phyloP scores from a whole-genome alignment of 2,797 vertebrate genomes.

The Centropyge bicolor region DNA sequence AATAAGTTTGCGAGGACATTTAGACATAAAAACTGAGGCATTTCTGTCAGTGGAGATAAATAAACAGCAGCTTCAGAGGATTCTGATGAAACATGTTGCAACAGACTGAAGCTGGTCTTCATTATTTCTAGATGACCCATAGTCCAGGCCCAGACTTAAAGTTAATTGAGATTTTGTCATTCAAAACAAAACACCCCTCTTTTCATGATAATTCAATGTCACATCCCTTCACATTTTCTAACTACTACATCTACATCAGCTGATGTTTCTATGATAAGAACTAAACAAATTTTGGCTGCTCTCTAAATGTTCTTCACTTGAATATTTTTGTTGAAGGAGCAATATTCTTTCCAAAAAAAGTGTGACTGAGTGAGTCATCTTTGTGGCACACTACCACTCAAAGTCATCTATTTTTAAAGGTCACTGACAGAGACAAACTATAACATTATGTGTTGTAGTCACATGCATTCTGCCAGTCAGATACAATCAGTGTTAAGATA shows the following conservation, averaged over 20 bases:
- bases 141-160: background rate
- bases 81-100: background rate
- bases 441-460: background rate
- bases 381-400: conserved; percentile 4
- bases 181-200: background rate
- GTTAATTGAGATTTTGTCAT: background rate
- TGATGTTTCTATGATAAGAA: no score
- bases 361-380: background rate
- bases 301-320: no score
- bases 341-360: background rate
- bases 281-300: no score
- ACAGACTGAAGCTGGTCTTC: background rate
- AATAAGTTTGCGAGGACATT: background rate
- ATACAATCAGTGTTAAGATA: background rate
- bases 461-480: background rate
- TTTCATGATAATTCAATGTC: no score
- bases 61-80: background rate
- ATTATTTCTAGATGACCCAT: background rate
- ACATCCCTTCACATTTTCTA: no score
- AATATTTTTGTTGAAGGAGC: background rate
- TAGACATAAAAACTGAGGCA: background rate
- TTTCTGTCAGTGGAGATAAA: conserved; percentile 4
- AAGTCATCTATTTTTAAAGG: background rate
- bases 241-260: no score
- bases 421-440: background rate